These are phyloP conservation scores for Meloidogyne hapla DNA, from an alignment of 1,140 invertebrate genomes.

Conservation along the genomic window DNA sequence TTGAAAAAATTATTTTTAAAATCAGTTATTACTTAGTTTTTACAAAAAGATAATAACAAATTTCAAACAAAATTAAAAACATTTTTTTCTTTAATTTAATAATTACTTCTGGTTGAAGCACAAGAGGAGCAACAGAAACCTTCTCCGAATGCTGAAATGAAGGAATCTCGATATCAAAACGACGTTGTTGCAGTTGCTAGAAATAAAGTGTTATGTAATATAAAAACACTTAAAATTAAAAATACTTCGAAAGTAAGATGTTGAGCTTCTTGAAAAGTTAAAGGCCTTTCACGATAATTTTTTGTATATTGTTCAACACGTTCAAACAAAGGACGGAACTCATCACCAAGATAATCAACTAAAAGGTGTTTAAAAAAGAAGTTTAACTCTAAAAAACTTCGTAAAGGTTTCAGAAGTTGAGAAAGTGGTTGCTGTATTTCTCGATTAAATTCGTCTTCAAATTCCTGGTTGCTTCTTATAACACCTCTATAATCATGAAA, in stretches of 20 bases:
- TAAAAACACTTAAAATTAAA: not conserved
- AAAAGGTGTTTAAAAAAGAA: not conserved
- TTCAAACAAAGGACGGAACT: slow-evolving; percentile 18
- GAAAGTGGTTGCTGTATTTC: not conserved
- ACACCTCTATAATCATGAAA: not conserved
- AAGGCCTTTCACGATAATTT: slow-evolving; percentile 16
- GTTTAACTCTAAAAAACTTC: not conserved
- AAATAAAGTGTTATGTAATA: not conserved
- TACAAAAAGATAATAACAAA: too few relatives aligned
- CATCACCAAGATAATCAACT: not conserved
- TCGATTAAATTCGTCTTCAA: not conserved
- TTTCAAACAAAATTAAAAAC: too few relatives aligned
- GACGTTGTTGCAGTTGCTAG: not conserved
- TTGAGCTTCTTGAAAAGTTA: slow-evolving; percentile 27
- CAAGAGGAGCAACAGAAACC: not conserved
- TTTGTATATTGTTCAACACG: not conserved
- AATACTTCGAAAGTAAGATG: slow-evolving; percentile 11
- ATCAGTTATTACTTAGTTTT: not conserved
- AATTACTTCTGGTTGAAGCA: not conserved
- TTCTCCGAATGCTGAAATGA: not conserved
- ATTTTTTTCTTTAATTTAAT: too few relatives aligned
- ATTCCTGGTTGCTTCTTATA: not conserved
- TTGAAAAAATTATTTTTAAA: not conserved
- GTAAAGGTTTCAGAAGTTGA: slow-evolving; percentile 5
- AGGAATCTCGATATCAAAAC: slow-evolving; percentile 3